These are phyloP conservation scores for Cybosia mesomella DNA, from an alignment of 2,888 invertebrate species.

Conservation along the genomic window DNA sequence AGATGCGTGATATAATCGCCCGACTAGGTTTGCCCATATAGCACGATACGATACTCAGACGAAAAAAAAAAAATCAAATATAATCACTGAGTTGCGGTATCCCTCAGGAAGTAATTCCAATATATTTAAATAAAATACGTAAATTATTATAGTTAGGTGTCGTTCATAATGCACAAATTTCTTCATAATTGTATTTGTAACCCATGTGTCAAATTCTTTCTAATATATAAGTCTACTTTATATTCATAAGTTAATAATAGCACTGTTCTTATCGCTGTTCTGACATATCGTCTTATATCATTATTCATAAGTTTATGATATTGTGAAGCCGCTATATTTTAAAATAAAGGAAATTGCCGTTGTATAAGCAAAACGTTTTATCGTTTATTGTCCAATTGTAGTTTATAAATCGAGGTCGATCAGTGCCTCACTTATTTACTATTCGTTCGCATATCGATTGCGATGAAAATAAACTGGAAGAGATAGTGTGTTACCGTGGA, in stretches of 20 bases:
- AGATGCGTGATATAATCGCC: constrained; percentile 81
- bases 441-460: constrained; percentile 77
- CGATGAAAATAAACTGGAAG: constrained; percentile 83
- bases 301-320: constrained; percentile 81
- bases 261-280: constrained; percentile 85
- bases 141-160: constrained; percentile 64
- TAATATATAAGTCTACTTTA: constrained; percentile 71
- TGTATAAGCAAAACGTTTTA: constrained; percentile 85
- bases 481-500: constrained; percentile 83
- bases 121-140: constrained; percentile 67
- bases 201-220: constrained; percentile 82
- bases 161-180: constrained; percentile 70
- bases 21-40: constrained; percentile 86
- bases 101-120: constrained; percentile 85
- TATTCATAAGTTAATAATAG: constrained; percentile 77
- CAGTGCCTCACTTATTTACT: constrained; percentile 75
- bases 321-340: constrained; percentile 87
- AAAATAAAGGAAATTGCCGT: constrained; percentile 87
- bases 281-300: constrained; percentile 85
- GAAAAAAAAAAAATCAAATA: constrained; percentile 61
- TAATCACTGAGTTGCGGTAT: constrained; percentile 74
- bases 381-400: constrained; percentile 83
- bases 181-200: constrained; percentile 75
- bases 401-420: constrained; percentile 75
- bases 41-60: constrained; percentile 75